These are phyloP conservation scores for Hyles lineata DNA, from an alignment of 2,888 invertebrate genomes.

Conservation along the genomic window DNA sequence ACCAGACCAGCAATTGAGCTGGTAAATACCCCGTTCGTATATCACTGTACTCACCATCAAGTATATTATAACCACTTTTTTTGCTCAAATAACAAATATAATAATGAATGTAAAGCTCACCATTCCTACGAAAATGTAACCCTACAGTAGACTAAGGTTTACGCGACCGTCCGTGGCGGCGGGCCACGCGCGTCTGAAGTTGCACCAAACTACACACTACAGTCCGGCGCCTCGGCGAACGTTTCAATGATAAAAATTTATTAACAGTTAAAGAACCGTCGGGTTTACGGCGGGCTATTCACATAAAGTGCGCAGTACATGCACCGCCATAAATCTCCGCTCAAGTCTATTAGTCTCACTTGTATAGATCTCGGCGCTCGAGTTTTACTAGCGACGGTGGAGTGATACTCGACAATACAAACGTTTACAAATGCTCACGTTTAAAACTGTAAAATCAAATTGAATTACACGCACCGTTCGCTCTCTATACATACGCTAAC, in stretches of 20 bases:
- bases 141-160: background rate
- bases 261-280: conserved; percentile 75
- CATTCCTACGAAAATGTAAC: conserved; percentile 48
- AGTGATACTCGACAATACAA: conserved; percentile 55
- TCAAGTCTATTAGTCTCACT: conserved; percentile 86
- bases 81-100: background rate
- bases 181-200: conserved; percentile 45
- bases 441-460: conserved; percentile 62
- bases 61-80: too few species aligned
- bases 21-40: too few species aligned
- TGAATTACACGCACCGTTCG: conserved; percentile 54
- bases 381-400: conserved; percentile 57
- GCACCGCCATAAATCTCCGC: conserved; percentile 71
- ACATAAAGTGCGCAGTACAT: conserved; percentile 69
- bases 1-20: too few species aligned
- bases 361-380: conserved; percentile 54
- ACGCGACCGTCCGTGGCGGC: conserved; percentile 46
- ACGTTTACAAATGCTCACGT: conserved; percentile 59
- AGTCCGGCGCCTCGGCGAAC: conserved; percentile 52
- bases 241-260: conserved; percentile 78
- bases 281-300: conserved; percentile 71
- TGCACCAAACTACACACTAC: conserved; percentile 36
- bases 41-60: too few species aligned
- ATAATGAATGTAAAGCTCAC: conserved; percentile 61
- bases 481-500: conserved; percentile 43